phyloP scores from a whole-genome alignment of 2,797 vertebrate genomes.

The Chromis chromis region DNA sequence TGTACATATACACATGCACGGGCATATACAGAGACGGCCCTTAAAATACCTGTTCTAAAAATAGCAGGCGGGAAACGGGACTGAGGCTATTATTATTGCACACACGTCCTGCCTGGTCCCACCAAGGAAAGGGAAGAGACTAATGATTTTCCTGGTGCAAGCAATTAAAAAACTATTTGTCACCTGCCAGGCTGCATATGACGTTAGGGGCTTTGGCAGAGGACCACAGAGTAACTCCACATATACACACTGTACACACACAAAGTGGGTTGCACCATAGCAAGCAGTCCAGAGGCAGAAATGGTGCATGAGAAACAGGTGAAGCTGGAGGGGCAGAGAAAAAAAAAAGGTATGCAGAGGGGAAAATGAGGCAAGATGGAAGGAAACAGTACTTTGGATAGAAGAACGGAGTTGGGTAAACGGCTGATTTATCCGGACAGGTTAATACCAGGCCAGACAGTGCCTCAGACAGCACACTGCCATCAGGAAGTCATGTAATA shows the following conservation, averaged over 20 bases:
- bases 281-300: conserved; percentile 38
- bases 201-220: conserved; percentile 82
- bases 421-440: conserved; percentile 88
- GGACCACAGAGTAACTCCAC: conserved; percentile 67
- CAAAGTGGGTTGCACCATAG: conserved; percentile 38
- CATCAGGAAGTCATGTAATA: conserved; percentile 88
- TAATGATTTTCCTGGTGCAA: conserved; percentile 91
- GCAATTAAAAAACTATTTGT: conserved; percentile 97
- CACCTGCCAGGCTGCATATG: conserved; percentile 86
- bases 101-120: conserved; percentile 82
- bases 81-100: conserved; percentile 86
- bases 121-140: conserved; percentile 87
- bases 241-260: conserved; percentile 55
- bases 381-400: conserved; percentile 50
- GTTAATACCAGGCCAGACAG: conserved; percentile 85
- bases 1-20: conserved; percentile 5
- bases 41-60: conserved; percentile 84
- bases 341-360: conserved; percentile 20
- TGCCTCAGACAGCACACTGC: conserved; percentile 81
- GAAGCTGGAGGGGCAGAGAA: conserved; percentile 39
- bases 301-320: conserved; percentile 54
- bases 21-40: conserved; percentile 42
- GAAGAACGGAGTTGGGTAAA: conserved; percentile 68
- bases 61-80: conserved; percentile 78
- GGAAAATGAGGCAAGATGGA: conserved; percentile 35